Base-by-base conservation (phyloP, 2,888 invertebrate species). In the Beris morrisii region DNA sequence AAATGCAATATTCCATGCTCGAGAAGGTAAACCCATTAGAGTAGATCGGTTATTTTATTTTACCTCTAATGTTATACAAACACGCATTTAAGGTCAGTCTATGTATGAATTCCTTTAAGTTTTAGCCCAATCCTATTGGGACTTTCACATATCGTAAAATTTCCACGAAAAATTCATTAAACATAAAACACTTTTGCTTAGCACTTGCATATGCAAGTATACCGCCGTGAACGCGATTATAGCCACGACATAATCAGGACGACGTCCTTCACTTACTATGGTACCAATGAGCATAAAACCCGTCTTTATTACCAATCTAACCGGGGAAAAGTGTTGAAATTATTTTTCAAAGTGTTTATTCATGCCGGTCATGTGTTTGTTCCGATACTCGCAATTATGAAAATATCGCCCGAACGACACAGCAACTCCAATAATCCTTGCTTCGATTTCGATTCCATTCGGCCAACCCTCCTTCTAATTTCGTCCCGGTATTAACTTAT, bases 281-380 rank as follows among this genome's bases (percentile, higher is more conserved):
- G 15, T 28, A 22, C 28, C 52, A 52, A 28, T 22, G 38, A 32
- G 31, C 55, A 32, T 55, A 56, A 56, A 56, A 38, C 43, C 12
- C 56, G 22, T 11, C 38, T 50, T 61, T 61, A 61, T 22, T 61
- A 43, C 32, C 52, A 31, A 43, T 52, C 50, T 61, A 50, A 61
- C n/a, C 50, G 38, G 9, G 43, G 52, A 61, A 52, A 32, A 61
- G 61, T 38, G 52, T 50, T 50, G 31, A 11, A 46, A 59, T 28
- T 48, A 28, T 45, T 22, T 45, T 44, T 48, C 48, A 61, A 50
- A 52, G 52, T 61, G 61, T 61, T 61, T 61, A 52, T 52, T 32
- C 61, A 61, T 61, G 50, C 61, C 5, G 38, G 52, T 61, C 61
- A 61, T 61, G 61, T 61, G 38, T 61, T 61, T 61, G 61, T 52